These are phyloP conservation scores for Euphysa ruthae DNA, from an alignment of 30 jellyfish, hydroid and myxozoan genomes.

Conservation along the genomic window DNA sequence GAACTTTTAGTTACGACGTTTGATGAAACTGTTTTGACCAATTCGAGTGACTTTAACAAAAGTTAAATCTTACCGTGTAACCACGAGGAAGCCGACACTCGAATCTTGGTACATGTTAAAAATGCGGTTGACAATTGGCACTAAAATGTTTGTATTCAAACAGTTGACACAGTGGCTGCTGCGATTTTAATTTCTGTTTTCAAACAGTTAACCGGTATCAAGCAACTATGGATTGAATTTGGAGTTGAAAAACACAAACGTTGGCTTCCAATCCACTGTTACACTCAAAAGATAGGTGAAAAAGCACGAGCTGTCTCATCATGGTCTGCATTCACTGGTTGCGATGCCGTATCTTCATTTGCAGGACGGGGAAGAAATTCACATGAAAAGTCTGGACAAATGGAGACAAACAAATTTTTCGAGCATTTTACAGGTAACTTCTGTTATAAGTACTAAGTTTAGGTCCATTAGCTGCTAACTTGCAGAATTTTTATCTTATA, in stretches of 20 bases:
- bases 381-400: neutral
- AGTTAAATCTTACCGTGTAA: constrained; percentile 3
- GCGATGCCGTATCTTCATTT: neutral
- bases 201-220: neutral
- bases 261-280: constrained; percentile 23
- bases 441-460: neutral
- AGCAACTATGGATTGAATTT: neutral
- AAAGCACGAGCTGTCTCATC: neutral
- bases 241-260: neutral
- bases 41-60: neutral
- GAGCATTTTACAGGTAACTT: neutral
- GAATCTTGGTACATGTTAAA: neutral
- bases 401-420: neutral
- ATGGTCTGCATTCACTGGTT: neutral
- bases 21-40: neutral
- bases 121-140: constrained; percentile 2
- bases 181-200: neutral
- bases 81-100: constrained; percentile 29
- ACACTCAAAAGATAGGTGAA: too few species aligned
- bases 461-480: neutral
- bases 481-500: neutral
- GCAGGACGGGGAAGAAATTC: constrained; percentile 14
- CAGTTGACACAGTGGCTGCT: constrained; percentile 1
- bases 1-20: constrained; percentile 16
- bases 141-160: constrained; percentile 4